These are phyloP conservation scores for Lepidurus arcticus DNA, from an alignment of 1,140 invertebrate genomes.

Conservation along the genomic window DNA sequence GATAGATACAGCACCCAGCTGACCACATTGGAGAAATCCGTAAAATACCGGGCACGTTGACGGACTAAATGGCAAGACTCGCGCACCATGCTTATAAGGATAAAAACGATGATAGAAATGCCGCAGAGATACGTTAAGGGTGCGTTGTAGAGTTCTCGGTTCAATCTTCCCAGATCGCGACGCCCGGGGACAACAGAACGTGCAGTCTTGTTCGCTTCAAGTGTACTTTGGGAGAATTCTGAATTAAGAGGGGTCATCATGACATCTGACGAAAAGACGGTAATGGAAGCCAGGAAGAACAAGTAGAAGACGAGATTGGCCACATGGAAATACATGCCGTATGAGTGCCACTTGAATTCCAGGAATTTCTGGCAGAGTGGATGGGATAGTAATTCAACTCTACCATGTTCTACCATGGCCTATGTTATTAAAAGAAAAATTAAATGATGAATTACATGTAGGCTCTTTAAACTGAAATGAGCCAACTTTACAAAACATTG, in stretches of 20 bases:
- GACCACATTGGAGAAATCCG: slow-evolving; percentile 46
- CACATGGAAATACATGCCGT: slow-evolving; percentile 76
- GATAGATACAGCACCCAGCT: slow-evolving; percentile 67
- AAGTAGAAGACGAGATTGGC: slow-evolving; percentile 67
- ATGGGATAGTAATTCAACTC: slow-evolving; percentile 72
- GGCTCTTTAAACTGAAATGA: neutral
- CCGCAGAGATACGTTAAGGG: slow-evolving; percentile 28
- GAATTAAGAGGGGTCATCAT: slow-evolving; percentile 44
- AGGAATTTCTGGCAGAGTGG: slow-evolving; percentile 75
- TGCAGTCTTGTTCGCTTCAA: neutral
- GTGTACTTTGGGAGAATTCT: neutral
- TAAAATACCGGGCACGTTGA: slow-evolving; percentile 46
- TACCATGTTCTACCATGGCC: slow-evolving; percentile 73
- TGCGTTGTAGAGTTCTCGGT: slow-evolving; percentile 4
- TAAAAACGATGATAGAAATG: slow-evolving; percentile 31
- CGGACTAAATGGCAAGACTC: slow-evolving; percentile 29
- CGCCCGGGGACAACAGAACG: neutral
- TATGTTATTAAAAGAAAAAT: slow-evolving; percentile 40
- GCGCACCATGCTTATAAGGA: slow-evolving; percentile 30
- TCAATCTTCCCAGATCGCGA: neutral
- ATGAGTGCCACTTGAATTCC: slow-evolving; percentile 82
- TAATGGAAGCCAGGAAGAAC: slow-evolving; percentile 67
- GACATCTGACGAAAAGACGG: slow-evolving; percentile 58
- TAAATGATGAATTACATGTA: neutral
- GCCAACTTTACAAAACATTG: neutral